Conservation (phyloP, 2,113 vertebrate species). For the Nipponia nippon region DNA sequence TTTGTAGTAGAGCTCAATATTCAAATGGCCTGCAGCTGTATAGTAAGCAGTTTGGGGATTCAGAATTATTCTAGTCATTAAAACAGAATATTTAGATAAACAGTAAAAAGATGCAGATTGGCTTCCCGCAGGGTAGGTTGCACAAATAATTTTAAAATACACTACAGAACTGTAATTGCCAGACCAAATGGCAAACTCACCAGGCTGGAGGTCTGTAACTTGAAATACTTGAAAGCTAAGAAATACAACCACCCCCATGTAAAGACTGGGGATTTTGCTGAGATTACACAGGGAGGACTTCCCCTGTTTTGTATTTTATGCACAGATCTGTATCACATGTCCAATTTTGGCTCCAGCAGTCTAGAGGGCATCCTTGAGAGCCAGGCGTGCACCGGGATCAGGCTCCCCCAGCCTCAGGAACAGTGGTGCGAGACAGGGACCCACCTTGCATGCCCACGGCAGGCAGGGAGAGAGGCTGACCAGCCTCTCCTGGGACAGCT, state of each 20-base stretch:
- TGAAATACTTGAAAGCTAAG: neutral
- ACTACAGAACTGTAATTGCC: neutral
- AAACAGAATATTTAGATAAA: conserved; percentile 33
- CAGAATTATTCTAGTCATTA: conserved; percentile 26
- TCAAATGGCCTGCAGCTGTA: conserved; percentile 30
- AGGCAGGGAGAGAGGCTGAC: neutral
- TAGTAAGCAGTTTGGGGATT: neutral
- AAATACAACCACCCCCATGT: neutral
- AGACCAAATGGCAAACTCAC: neutral
- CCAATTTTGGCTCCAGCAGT: neutral
- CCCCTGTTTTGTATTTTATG: neutral
- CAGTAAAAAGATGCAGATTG: conserved; percentile 3
- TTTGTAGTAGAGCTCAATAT: conserved; percentile 7
- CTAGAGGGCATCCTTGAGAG: rapidly evolving
- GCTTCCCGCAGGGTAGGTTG: neutral
- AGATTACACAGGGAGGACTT: neutral
- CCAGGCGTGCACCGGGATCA: rapidly evolving
- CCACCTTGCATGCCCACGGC: rapidly evolving
- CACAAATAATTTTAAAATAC: neutral
- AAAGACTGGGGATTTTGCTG: neutral
- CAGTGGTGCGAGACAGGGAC: rapidly evolving
- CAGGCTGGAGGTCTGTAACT: neutral
- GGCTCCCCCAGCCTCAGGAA: neutral
- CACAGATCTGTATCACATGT: neutral
- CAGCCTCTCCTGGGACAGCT: neutral